Percentiles rank a stretch among this genome's conserved stretches.
Conservation (phyloP, 2,113 vertebrate species). For the Crocuta crocuta region DNA sequence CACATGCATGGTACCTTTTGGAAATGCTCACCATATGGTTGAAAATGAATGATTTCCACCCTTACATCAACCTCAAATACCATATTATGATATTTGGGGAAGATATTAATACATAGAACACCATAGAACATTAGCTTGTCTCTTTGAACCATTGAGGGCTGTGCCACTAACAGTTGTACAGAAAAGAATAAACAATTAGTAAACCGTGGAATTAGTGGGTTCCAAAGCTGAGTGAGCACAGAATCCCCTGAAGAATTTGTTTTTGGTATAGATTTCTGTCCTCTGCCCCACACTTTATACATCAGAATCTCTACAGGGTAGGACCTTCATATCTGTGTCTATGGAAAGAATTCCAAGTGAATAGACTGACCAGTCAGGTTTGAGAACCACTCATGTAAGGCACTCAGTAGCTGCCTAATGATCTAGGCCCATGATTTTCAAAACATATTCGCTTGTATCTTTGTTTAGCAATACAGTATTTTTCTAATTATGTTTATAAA, state of each 20-base stretch:
- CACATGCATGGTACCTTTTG: background rate
- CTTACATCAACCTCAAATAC: background rate
- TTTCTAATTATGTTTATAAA: background rate
- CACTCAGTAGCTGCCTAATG: background rate
- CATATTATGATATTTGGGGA: background rate
- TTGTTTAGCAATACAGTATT: background rate
- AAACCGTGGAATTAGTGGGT: background rate
- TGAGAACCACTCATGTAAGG: background rate
- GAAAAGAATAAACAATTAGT: background rate
- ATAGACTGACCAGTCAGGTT: background rate
- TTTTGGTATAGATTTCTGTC: background rate
- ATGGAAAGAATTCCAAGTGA: background rate
- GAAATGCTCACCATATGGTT: background rate
- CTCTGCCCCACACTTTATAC: background rate
- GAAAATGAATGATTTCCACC: background rate
- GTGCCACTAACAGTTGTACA: background rate
- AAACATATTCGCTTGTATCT: background rate
- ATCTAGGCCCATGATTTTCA: background rate
- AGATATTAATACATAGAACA: background rate
- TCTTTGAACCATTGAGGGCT: background rate
- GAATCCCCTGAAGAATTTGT: background rate
- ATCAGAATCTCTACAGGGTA: background rate
- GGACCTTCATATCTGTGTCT: background rate
- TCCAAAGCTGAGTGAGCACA: background rate
- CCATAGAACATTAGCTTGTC: background rate